These are phyloP conservation scores for Eudemis profundana DNA, from an alignment of 2,888 invertebrate species.

Conservation along the genomic window DNA sequence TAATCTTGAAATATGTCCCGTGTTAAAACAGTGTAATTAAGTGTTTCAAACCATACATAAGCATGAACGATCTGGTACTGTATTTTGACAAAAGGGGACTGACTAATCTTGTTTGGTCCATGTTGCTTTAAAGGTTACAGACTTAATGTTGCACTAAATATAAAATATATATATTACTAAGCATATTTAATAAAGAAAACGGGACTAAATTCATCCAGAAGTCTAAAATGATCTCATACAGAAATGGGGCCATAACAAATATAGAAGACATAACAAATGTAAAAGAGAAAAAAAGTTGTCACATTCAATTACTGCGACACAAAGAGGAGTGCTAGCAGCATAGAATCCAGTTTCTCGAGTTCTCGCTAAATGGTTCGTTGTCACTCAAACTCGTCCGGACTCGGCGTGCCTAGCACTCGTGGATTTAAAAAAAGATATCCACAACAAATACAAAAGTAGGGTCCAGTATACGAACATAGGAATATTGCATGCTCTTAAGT, in stretches of 20 bases:
- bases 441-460: neutral
- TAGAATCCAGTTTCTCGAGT: conserved; percentile 30
- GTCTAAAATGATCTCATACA: neutral
- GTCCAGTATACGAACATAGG: conserved; percentile 18
- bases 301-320: neutral
- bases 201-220: neutral
- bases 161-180: too few species aligned
- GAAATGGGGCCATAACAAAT: neutral
- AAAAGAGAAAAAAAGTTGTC: neutral
- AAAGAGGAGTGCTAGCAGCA: neutral
- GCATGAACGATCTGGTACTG: too few species aligned
- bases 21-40: too few species aligned
- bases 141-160: neutral
- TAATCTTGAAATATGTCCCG: too few species aligned
- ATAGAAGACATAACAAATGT: neutral
- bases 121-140: too few species aligned
- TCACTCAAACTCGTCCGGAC: conserved; percentile 34
- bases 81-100: too few species aligned
- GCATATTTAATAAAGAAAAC: too few species aligned
- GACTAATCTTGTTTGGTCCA: too few species aligned
- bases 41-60: too few species aligned
- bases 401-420: conserved; percentile 8
- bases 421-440: neutral
- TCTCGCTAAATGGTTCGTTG: conserved; percentile 32
- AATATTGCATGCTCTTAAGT: too few species aligned